Percentiles rank a stretch among this genome's conserved stretches.
These are phyloP conservation scores for Triops longicaudatus DNA, from an alignment of 1,140 invertebrate species.

Conservation along the genomic window DNA sequence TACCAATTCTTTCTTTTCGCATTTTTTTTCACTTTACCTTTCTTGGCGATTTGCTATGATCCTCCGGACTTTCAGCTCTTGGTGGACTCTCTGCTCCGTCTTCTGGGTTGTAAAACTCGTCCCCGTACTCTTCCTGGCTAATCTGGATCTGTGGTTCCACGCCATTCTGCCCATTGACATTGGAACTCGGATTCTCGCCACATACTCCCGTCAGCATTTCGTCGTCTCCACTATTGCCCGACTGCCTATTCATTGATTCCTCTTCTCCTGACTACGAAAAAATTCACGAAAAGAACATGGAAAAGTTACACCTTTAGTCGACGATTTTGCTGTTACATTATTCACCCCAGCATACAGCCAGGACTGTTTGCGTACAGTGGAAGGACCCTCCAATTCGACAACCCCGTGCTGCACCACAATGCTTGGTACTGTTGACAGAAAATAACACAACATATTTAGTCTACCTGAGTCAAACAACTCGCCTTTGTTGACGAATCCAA, in stretches of 20 bases:
- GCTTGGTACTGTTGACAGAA: background rate
- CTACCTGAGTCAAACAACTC: background rate
- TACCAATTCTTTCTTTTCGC: background rate
- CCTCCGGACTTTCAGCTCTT: background rate
- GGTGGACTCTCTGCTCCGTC: slow-evolving; percentile 9
- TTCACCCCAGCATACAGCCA: background rate
- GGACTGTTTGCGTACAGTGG: background rate
- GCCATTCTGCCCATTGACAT: background rate
- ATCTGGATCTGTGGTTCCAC: background rate
- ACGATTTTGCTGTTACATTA: background rate
- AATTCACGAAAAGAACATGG: background rate
- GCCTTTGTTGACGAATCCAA: background rate
- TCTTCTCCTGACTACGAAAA: background rate
- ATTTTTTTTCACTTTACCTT: background rate
- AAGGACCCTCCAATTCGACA: slow-evolving; percentile 1
- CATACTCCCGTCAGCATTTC: background rate
- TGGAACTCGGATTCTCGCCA: background rate
- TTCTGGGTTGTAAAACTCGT: background rate
- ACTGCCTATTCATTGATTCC: background rate
- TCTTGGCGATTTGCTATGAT: background rate
- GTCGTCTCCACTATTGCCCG: background rate
- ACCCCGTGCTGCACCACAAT: slow-evolving; percentile 6
- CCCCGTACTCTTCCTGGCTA: background rate
- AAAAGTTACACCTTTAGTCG: background rate
- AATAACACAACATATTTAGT: background rate